Evolutionary conservation across 1,140 invertebrate species (phyloP), one percentile per base, ranked within the genome.

Genomic region (Leptopilina clavipes): DNA sequence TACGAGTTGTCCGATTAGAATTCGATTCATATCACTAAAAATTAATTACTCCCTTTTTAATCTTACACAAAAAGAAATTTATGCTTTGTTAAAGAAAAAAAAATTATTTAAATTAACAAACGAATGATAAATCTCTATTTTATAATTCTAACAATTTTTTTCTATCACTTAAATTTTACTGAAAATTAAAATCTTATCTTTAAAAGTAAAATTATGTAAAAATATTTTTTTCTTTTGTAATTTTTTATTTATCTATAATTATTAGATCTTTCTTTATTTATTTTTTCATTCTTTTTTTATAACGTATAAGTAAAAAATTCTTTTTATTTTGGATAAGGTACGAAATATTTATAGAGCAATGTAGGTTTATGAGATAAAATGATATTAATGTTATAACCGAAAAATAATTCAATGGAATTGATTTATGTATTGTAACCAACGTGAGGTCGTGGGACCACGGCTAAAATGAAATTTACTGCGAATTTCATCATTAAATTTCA

Each of bases 1-100:
- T 40, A 52, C 48, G 2, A 52, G 7, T 5, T 52, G 6, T 52
- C 14, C 14, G 6, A 52, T 12, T 45, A 14, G 14, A 17, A 17
- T 52, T 52, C n/a, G 48, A 52, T 52, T 52, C 48, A 17, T 52
- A 52, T 52, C 48, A 52, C n/a, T 52, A 12, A 52, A n/a, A 52
- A 52, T 52, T 17, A 17, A 52, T 17, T 52, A 1, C 48, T 7
- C 7, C 6, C 6, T 52, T 8, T n/a, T 14, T 45, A 14, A n/a
- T n/a, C 44, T 45, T n/a, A 45, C n/a, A 45, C 10, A n/a, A n/a
- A 45, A 11, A 6, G 9, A 40, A 40, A 40, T 40, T 40, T 40
- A 40, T 40, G 37, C 37, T 40, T 40, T 31, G 25, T 31, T 31
- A 31, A 40, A 9, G 9, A 6, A 40, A 40, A 40, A 40, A 40